Evolutionary conservation across 2,888 invertebrate genomes (phyloP).

Genomic region (Tiliacea aurago): DNA sequence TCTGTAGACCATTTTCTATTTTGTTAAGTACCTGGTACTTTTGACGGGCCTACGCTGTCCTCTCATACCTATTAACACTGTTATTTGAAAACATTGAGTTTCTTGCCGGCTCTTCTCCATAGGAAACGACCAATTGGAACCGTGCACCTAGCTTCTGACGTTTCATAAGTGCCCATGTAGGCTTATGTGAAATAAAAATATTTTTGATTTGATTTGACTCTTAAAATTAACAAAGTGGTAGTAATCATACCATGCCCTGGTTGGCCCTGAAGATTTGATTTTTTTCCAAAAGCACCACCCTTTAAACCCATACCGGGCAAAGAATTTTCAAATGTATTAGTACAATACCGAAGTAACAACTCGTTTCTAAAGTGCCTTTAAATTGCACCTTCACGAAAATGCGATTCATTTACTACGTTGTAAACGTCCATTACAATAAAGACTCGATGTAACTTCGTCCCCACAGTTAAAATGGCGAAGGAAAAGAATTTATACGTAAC

Average conservation of each 20-base stretch:
- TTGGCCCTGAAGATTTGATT: neutral
- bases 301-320: neutral
- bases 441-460: conserved; percentile 24
- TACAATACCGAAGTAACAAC: neutral
- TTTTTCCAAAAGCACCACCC: neutral
- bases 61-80: too few species aligned
- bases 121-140: too few species aligned
- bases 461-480: conserved; percentile 36
- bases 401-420: conserved; percentile 23
- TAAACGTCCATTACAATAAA: conserved; percentile 55
- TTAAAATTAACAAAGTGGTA: neutral
- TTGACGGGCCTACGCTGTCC: too few species aligned
- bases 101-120: too few species aligned
- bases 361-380: neutral
- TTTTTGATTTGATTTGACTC: too few species aligned
- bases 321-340: neutral
- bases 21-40: too few species aligned
- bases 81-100: too few species aligned
- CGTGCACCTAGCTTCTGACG: too few species aligned
- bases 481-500: conserved; percentile 51
- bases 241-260: neutral
- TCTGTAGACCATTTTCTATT: too few species aligned
- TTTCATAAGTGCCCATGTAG: too few species aligned
- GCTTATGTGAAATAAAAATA: too few species aligned
- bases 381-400: conserved; percentile 34